Evolutionary conservation across 2,113 vertebrate genomes (phyloP).

Genomic region (Dicaeum eximium): DNA sequence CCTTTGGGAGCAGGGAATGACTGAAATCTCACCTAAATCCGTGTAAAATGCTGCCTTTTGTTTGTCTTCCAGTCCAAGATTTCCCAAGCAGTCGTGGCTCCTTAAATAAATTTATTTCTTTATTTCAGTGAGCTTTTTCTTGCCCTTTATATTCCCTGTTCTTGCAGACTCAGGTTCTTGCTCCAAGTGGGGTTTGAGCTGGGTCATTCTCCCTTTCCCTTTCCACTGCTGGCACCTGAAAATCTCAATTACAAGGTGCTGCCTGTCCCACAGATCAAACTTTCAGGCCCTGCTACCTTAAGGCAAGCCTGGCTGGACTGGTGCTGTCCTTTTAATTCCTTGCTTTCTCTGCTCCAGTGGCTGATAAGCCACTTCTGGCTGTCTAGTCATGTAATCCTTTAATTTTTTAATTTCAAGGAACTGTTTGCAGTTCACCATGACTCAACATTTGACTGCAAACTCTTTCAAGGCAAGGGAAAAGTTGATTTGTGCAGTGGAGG

Average conservation of each 20-base stretch:
- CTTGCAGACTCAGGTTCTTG: not conserved
- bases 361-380: not conserved
- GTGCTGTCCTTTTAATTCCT: not conserved
- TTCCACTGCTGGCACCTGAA: not conserved
- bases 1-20: not conserved
- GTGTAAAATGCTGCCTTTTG: fast-evolving
- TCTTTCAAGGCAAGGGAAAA: not conserved
- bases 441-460: not conserved
- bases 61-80: not conserved
- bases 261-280: not conserved
- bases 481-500: not conserved
- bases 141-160: not conserved
- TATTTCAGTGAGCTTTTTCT: fast-evolving
- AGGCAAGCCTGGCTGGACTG: not conserved
- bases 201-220: not conserved
- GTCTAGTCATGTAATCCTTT: not conserved
- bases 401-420: not conserved
- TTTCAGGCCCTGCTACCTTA: not conserved
- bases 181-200: not conserved
- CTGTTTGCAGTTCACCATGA: not conserved
- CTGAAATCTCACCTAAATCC: not conserved
- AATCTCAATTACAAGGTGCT: not conserved
- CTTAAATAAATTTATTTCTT: too few species aligned
- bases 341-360: not conserved
- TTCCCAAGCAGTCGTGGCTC: not conserved